Conservation (phyloP, 2,113 vertebrate species). For the Cottus gobio region DNA sequence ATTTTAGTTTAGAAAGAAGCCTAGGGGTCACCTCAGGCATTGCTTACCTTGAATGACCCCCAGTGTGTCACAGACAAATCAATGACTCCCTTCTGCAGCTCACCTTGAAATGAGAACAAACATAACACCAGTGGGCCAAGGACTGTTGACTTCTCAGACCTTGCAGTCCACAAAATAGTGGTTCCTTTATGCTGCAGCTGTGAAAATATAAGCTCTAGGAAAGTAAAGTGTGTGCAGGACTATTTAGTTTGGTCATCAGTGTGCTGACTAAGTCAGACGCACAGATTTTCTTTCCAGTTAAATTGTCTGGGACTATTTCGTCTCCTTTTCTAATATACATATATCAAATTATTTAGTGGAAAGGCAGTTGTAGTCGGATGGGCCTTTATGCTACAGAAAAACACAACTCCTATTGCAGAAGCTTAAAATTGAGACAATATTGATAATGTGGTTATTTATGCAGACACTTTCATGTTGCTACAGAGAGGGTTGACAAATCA, state of each 20-base stretch:
- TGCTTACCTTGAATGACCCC: constrained; percentile 27
- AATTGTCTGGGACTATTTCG: background rate
- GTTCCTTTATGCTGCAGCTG: constrained; percentile 64
- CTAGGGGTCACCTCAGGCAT: background rate
- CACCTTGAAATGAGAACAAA: constrained; percentile 65
- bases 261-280: constrained; percentile 48
- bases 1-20: background rate
- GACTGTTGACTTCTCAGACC: background rate
- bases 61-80: constrained; percentile 35
- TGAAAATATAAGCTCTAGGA: constrained; percentile 59
- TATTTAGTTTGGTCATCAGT: constrained; percentile 52
- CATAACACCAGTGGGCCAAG: constrained; percentile 22
- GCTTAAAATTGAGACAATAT: background rate
- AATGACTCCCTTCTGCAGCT: constrained; percentile 31
- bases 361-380: background rate
- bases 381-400: background rate
- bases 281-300: constrained; percentile 27
- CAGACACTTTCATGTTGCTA: constrained; percentile 9
- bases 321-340: constrained; percentile 2
- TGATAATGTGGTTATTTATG: constrained; percentile 26
- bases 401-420: background rate
- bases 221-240: constrained; percentile 20
- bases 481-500: constrained; percentile 54
- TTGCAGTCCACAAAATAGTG: background rate
- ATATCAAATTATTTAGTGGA: constrained; percentile 20